Percentiles rank a stretch among this genome's conserved stretches.
Conservation (phyloP, 1,140 invertebrate species). For the Meloidogyne chitwoodi region DNA sequence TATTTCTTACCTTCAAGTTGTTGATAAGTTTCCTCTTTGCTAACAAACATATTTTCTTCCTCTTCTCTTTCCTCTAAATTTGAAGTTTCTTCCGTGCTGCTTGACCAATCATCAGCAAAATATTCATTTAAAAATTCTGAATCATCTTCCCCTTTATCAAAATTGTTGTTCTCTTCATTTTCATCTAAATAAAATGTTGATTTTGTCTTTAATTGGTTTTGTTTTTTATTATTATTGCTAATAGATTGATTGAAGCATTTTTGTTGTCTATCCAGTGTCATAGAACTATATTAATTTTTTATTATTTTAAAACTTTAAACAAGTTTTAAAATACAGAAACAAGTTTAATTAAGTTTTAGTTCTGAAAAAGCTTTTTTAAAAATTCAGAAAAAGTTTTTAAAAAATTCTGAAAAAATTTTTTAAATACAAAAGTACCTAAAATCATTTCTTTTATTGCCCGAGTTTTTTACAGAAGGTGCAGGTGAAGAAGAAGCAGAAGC, state of each 20-base stretch:
- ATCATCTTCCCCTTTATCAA: not conserved
- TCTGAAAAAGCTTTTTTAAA: not conserved
- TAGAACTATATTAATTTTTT: not conserved
- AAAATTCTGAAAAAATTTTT: not conserved
- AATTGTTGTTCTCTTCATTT: not conserved
- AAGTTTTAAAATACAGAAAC: not conserved
- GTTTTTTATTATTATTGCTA: not conserved
- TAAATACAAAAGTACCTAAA: not conserved
- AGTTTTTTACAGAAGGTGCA: not conserved
- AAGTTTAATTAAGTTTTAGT: not conserved
- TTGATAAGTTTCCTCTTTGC: not conserved
- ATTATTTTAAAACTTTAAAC: not conserved
- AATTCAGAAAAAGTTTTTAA: not conserved
- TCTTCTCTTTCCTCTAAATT: not conserved
- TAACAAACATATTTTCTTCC: not conserved
- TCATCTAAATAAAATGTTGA: slow-evolving; percentile 12
- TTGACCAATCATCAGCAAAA: slow-evolving; percentile 17
- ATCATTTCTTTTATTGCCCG: not conserved
- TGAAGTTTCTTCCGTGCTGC: slow-evolving; percentile 5
- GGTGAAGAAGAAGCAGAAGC: not conserved
- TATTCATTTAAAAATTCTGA: not conserved
- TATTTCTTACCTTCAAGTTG: not conserved
- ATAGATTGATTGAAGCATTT: not conserved
- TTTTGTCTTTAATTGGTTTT: not conserved
- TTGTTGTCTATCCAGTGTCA: not conserved